A percentile compares a stretch with the other conserved stretches of the same genome.
These are phyloP conservation scores for Meloe dianella DNA, from an alignment of 2,888 invertebrate species.

Conservation along the genomic window DNA sequence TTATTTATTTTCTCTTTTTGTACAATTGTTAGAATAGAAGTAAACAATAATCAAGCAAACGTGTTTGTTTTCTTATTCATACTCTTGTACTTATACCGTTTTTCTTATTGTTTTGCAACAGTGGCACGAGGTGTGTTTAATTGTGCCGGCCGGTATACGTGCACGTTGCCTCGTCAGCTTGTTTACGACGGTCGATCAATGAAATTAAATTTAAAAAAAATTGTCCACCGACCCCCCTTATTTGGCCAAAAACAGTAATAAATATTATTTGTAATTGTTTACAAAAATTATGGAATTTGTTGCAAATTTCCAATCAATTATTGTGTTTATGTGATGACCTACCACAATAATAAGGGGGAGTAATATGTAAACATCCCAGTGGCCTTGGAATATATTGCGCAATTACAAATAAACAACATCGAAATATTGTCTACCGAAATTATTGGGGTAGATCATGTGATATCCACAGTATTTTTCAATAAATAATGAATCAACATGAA, in stretches of 20 bases:
- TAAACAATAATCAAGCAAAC: not conserved
- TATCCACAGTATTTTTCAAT: not conserved
- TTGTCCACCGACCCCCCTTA: not conserved
- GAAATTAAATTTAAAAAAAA: not conserved
- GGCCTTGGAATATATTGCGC: conserved; percentile 1
- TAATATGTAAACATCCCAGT: not conserved
- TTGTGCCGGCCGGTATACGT: not conserved
- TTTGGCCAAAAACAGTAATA: not conserved
- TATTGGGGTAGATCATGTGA: not conserved
- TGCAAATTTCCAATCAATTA: not conserved
- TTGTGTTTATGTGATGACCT: not conserved
- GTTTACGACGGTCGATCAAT: conserved; percentile 3
- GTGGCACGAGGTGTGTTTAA: not conserved
- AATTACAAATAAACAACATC: not conserved
- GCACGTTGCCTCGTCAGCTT: not conserved
- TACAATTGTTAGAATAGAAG: not conserved
- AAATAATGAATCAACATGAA: too few species aligned
- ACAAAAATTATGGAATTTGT: not conserved
- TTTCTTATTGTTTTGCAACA: not conserved
- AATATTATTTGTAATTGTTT: not conserved
- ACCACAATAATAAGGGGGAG: not conserved
- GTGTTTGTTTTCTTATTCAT: not conserved
- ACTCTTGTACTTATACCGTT: too few species aligned
- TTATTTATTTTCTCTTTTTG: not conserved
- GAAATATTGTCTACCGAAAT: not conserved